A percentile compares a stretch with the other conserved stretches of the same genome.
Evolutionary conservation across 1,140 invertebrate genomes (phyloP).

Genomic region (Ylistrum balloti): DNA sequence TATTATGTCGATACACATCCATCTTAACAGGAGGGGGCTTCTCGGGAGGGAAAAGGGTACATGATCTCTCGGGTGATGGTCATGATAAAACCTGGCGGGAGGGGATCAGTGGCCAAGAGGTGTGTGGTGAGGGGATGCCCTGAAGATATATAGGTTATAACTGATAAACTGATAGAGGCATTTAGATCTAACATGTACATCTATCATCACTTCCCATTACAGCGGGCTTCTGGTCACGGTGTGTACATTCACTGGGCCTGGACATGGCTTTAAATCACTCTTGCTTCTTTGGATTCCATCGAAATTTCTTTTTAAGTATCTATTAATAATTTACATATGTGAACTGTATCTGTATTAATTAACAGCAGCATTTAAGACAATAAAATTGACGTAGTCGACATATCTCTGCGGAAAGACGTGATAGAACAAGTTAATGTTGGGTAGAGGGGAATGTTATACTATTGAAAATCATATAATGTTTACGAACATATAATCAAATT

Average conservation of each 20-base stretch:
- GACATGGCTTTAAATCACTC: neutral
- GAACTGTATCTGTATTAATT: neutral
- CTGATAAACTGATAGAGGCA: neutral
- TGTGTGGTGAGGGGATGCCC: neutral
- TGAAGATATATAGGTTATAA: neutral
- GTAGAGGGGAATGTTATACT: too few relatives aligned
- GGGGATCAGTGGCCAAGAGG: conserved; percentile 5
- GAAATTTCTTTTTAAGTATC: too few relatives aligned
- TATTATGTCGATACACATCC: neutral
- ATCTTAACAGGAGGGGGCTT: neutral
- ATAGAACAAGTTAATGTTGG: neutral
- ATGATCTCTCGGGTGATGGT: neutral
- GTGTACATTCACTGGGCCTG: neutral
- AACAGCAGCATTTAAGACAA: neutral
- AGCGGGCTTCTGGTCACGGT: neutral
- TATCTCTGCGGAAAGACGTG: neutral
- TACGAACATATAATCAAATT: too few relatives aligned
- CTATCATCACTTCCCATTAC: neutral
- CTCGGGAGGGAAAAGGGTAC: neutral
- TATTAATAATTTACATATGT: neutral
- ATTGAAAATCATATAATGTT: too few relatives aligned
- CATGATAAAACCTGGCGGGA: neutral
- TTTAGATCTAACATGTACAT: neutral
- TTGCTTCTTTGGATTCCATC: too few relatives aligned
- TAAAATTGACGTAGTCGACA: neutral